Evolutionary conservation across 2,888 invertebrate species (phyloP).

Genomic region (Limnephilus rhombicus): DNA sequence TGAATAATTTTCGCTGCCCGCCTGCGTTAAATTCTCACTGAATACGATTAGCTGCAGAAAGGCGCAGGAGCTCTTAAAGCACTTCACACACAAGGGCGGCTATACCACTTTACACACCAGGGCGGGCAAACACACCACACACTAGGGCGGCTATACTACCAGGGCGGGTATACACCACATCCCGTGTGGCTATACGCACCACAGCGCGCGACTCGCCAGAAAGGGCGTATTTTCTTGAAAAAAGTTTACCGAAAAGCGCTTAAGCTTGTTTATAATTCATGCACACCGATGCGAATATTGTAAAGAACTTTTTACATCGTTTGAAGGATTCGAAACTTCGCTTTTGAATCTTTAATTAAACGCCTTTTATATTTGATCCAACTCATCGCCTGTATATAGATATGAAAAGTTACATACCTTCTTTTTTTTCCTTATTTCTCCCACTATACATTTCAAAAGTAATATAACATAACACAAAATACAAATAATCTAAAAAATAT

Average conservation of each 20-base stretch:
- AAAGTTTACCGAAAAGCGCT: background rate
- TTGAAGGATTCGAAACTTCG: background rate
- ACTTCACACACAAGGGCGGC: background rate
- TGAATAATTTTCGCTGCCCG: constrained; percentile 14
- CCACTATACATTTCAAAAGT: too few species aligned
- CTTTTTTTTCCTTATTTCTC: too few species aligned
- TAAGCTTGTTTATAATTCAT: background rate
- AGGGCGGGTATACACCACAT: background rate
- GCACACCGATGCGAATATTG: background rate
- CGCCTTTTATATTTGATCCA: background rate
- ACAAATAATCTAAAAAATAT: too few species aligned
- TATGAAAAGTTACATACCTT: background rate
- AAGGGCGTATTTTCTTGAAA: background rate
- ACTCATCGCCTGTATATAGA: background rate
- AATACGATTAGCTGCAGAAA: constrained; percentile 10
- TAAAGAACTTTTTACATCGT: background rate
- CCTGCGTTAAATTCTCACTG: constrained; percentile 8
- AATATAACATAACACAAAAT: too few species aligned
- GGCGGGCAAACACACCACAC: background rate
- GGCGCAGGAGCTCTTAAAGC: background rate
- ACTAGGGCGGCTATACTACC: background rate
- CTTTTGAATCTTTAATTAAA: background rate
- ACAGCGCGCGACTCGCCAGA: background rate
- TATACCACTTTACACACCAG: background rate
- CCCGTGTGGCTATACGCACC: background rate